Conservation (phyloP, 1,140 invertebrate species). For the Zaprionus tsacasi region DNA sequence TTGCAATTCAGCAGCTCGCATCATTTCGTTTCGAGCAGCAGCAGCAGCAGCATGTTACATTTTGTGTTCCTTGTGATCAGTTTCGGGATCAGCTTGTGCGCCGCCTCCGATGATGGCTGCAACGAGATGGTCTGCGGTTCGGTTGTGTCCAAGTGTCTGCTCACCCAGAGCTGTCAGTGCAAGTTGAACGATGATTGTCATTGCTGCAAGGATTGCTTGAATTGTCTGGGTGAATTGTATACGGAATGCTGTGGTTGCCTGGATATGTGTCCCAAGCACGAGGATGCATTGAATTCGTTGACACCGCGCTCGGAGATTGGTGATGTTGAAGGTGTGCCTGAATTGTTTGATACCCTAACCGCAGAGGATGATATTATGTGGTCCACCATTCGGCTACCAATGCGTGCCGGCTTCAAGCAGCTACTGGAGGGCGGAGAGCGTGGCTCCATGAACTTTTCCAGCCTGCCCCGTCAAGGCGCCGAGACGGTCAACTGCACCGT, state of each 20-base stretch:
- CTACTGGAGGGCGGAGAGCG: slow-evolving; percentile 44
- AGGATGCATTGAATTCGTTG: slow-evolving; percentile 88
- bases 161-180: slow-evolving; percentile 97
- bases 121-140: slow-evolving; percentile 85
- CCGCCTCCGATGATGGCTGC: slow-evolving; percentile 64
- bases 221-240: slow-evolving; percentile 94
- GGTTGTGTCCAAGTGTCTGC: slow-evolving; percentile 97
- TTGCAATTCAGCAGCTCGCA: slow-evolving; percentile 4
- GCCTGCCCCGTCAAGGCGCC: slow-evolving; percentile 71
- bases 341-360: slow-evolving; percentile 93
- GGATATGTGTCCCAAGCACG: slow-evolving; percentile 94
- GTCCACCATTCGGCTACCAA: slow-evolving; percentile 90
- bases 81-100: background rate
- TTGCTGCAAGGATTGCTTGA: slow-evolving; percentile 96
- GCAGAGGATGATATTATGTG: slow-evolving; percentile 91
- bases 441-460: slow-evolving; percentile 85
- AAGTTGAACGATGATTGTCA: slow-evolving; percentile 94
- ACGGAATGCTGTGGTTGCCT: slow-evolving; percentile 97
- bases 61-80: slow-evolving; percentile 18
- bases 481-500: slow-evolving; percentile 95
- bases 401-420: slow-evolving; percentile 59
- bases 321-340: slow-evolving; percentile 92
- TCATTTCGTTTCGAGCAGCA: slow-evolving; percentile 28
- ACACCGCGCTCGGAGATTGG: slow-evolving; percentile 94
- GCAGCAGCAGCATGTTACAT: slow-evolving; percentile 29